These are phyloP conservation scores for Aphis gossypii DNA, from an alignment of 1,140 invertebrate species.

Conservation along the genomic window DNA sequence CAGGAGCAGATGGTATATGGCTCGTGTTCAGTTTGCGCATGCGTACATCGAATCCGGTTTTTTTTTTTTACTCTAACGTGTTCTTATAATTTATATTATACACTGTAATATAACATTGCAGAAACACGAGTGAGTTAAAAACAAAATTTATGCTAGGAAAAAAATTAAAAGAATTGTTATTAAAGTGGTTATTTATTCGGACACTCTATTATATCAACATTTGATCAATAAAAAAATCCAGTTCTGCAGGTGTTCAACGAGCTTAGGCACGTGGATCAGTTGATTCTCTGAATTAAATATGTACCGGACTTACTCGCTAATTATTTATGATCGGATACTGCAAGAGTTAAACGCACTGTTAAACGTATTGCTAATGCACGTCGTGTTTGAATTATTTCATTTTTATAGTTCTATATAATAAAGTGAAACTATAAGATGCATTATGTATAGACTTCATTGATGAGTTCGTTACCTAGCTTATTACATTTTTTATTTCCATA, in stretches of 20 bases:
- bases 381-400: slow-evolving; percentile 39
- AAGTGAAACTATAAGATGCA: neutral
- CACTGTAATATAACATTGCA: slow-evolving; percentile 5
- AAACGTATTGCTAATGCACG: neutral
- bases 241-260: slow-evolving; percentile 39
- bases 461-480: neutral
- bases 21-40: neutral
- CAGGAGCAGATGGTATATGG: slow-evolving; percentile 38
- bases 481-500: neutral
- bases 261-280: slow-evolving; percentile 43
- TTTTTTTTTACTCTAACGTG: slow-evolving; percentile 28
- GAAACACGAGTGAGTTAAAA: neutral
- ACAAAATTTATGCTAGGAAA: neutral
- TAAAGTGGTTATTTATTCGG: slow-evolving; percentile 44
- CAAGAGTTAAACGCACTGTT: neutral
- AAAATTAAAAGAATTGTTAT: slow-evolving; percentile 12
- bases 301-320: neutral
- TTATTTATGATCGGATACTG: neutral
- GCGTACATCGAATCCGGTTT: slow-evolving; percentile 26
- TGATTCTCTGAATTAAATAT: slow-evolving; percentile 12
- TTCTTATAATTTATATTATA: neutral
- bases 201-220: neutral
- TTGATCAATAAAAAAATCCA: slow-evolving; percentile 39
- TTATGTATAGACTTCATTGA: slow-evolving; percentile 24
- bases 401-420: neutral